Base-by-base conservation (phyloP, 2,888 invertebrate genomes). In the Trachelus tabidus region DNA sequence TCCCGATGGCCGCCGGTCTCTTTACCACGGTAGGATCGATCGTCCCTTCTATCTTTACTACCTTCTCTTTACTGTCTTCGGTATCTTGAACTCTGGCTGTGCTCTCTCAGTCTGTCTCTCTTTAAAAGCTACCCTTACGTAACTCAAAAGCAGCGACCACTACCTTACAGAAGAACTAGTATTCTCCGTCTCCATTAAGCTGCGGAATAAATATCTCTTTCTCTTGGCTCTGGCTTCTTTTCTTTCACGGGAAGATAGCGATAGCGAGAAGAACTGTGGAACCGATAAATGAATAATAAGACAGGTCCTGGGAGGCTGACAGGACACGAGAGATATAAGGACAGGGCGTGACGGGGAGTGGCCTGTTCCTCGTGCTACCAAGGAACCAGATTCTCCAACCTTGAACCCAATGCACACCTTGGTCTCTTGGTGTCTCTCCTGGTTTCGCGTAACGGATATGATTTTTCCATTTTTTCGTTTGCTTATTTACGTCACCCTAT, bases 281-380 rank as follows among this genome's bases (percentile, higher is more conserved):
- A 77, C 76, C 82, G 83, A 85, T 85, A 84, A 83, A 83, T 81
- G 82, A 83, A 82, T 84, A 83, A 85, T 80, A 82, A 82, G 75
- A 69, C 78, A 68, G 56, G 73, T 80, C 77, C 77, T 75, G 69
- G 35, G 79, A 79, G 82, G 77, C 81, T 83, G 82, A 80, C 85
- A 83, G 80, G 77, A 77, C 73, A 73, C 76, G 76, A 79, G 79
- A 79, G 81, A 79, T 82, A 84, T 82, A 83, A 80, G 82, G 56
- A 56, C 80, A 81, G 82, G 85, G 84, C 81, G 84, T 84, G 83
- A 80, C 84, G 83, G 77, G 83, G 84, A 82, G 83, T 83, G 83
- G 85, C 56, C 56, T 56, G 56, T 9, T 56, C 56, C 56, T 82
- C 81, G 77, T 73, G 79, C 79, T 80, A 83, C 79, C 83, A 81